phyloP scores from a whole-genome alignment of 2,888 invertebrate genomes.

The Apamea crenata region DNA sequence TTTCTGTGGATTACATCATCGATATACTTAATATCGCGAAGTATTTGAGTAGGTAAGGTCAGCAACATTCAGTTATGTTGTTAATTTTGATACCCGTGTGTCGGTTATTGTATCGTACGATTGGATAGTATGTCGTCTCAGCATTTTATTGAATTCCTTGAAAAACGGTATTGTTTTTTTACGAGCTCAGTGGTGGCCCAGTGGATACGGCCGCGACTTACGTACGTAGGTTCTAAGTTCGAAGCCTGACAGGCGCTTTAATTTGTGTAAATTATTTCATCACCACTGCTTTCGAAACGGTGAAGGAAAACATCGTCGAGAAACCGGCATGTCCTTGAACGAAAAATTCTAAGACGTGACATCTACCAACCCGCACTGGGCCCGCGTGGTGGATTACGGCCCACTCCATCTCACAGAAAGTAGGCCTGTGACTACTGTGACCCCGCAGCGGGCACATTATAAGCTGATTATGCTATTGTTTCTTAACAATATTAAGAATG shows the following conservation, averaged over 20 bases:
- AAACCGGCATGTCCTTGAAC: no score
- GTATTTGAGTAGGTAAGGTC: slow-evolving; percentile 63
- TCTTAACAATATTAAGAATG: neutral
- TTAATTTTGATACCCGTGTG: slow-evolving; percentile 14
- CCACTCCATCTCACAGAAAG: no score
- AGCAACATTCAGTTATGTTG: slow-evolving; percentile 42
- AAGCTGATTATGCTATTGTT: no score
- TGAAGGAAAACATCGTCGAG: no score
- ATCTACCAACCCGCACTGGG: no score
- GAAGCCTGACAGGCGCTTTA: neutral
- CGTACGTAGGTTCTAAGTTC: neutral
- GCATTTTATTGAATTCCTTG: slow-evolving; percentile 23
- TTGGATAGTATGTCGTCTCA: neutral
- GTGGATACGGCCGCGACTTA: neutral
- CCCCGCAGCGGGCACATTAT: no score
- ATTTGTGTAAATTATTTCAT: no score
- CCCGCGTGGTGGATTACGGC: no score
- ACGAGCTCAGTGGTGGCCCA: no score
- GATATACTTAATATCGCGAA: slow-evolving; percentile 46
- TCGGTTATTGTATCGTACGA: slow-evolving; percentile 21
- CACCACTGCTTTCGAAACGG: no score
- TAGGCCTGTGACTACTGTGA: no score
- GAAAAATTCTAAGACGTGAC: no score
- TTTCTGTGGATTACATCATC: slow-evolving; percentile 67
- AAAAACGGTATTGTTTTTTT: slow-evolving; percentile 4